Conservation (phyloP, 2,113 vertebrate species). For the Callipepla squamata region DNA sequence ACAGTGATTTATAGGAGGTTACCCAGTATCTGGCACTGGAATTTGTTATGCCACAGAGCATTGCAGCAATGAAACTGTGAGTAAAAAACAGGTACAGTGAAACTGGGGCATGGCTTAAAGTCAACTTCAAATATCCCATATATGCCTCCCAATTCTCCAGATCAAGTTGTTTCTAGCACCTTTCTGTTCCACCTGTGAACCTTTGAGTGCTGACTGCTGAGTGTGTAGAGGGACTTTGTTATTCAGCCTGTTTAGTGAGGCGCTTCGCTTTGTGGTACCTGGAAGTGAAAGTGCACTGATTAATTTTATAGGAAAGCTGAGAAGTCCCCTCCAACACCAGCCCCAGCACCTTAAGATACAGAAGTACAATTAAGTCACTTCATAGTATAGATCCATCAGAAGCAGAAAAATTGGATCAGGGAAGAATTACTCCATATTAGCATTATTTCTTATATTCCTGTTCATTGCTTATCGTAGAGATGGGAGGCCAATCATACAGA, state of each 20-base stretch:
- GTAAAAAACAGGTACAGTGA: neutral
- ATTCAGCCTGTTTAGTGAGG: slow-evolving; percentile 90
- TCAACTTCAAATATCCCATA: neutral
- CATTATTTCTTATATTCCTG: neutral
- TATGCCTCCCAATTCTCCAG: neutral
- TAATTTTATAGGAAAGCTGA: slow-evolving; percentile 1
- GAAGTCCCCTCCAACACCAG: slow-evolving; percentile 15
- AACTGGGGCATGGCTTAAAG: neutral
- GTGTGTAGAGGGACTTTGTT: slow-evolving; percentile 82
- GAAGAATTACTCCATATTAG: neutral
- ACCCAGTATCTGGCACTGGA: neutral
- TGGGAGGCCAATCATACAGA: neutral
- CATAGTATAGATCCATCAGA: neutral
- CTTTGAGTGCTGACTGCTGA: slow-evolving; percentile 82
- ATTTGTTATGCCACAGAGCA: neutral
- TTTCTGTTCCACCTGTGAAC: slow-evolving; percentile 85
- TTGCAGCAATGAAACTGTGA: neutral
- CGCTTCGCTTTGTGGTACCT: slow-evolving; percentile 87
- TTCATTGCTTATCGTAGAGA: neutral
- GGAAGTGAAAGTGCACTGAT: slow-evolving; percentile 76
- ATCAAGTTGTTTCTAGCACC: slow-evolving; percentile 77
- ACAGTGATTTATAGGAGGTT: neutral
- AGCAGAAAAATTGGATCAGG: slow-evolving; percentile 30
- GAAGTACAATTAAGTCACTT: neutral
- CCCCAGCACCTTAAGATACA: neutral